Evolutionary conservation across 2,113 vertebrate genomes (phyloP).

Genomic region (Pterophyllum scalare): DNA sequence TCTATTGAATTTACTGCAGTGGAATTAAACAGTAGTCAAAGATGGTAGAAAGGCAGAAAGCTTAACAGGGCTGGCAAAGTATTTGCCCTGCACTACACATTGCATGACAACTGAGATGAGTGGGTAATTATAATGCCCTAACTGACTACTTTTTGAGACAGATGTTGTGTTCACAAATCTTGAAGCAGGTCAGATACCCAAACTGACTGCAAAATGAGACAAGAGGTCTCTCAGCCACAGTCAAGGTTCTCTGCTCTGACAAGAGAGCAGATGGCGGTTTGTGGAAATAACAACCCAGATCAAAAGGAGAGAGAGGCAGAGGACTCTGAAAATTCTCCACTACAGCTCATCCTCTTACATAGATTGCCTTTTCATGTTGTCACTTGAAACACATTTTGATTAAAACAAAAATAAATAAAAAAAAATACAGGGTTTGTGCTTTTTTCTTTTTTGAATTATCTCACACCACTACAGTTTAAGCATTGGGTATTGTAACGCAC

Average conservation of each 20-base stretch:
- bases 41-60: no score
- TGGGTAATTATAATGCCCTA: slow-evolving; percentile 30
- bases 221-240: slow-evolving; percentile 66
- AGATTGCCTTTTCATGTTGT: slow-evolving; percentile 45
- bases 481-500: not conserved
- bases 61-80: not conserved
- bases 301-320: slow-evolving; percentile 48
- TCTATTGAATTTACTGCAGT: not conserved
- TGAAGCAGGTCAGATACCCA: slow-evolving; percentile 62
- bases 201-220: slow-evolving; percentile 71
- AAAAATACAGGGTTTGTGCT: not conserved
- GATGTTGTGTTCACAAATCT: slow-evolving; percentile 67
- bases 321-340: slow-evolving; percentile 37
- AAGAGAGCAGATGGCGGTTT: slow-evolving; percentile 73
- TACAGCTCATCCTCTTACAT: slow-evolving; percentile 31
- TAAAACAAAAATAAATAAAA: slow-evolving; percentile 1
- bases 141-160: slow-evolving; percentile 56
- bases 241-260: slow-evolving; percentile 71
- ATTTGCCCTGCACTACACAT: not conserved
- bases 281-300: slow-evolving; percentile 67
- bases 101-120: slow-evolving; percentile 14
- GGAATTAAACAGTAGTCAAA: slow-evolving; percentile 4
- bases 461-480: not conserved
- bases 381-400: slow-evolving; percentile 41
- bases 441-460: not conserved